phyloP scores from a whole-genome alignment of 1,140 invertebrate genomes.

The Arctopsyche grandis region DNA sequence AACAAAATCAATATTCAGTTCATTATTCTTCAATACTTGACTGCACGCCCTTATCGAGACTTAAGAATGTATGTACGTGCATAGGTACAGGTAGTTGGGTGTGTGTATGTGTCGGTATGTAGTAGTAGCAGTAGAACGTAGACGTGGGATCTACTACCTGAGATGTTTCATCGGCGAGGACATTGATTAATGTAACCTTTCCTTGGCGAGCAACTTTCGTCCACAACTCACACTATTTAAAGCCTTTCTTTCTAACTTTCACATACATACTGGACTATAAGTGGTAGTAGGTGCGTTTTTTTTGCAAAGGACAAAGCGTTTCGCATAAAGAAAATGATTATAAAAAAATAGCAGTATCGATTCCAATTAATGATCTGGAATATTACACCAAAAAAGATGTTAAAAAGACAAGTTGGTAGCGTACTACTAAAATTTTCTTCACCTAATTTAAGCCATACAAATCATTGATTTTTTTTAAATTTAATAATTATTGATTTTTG shows the following conservation, averaged over 20 bases:
- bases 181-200: conserved; percentile 32
- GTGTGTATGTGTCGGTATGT: too few relatives aligned
- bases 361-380: too few relatives aligned
- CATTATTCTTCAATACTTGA: conserved; percentile 31
- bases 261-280: background rate
- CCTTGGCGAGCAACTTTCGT: background rate
- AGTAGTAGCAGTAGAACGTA: background rate
- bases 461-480: too few relatives aligned
- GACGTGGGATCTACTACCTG: conserved; percentile 15
- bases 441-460: too few relatives aligned
- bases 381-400: too few relatives aligned
- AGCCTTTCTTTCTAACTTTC: conserved; percentile 23
- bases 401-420: too few relatives aligned
- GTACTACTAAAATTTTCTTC: too few relatives aligned
- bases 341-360: too few relatives aligned
- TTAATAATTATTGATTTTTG: too few relatives aligned
- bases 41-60: conserved; percentile 26
- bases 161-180: conserved; percentile 24
- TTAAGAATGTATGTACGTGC: background rate
- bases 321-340: too few relatives aligned
- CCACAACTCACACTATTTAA: background rate
- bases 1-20: conserved; percentile 32
- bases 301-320: background rate
- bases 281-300: too few relatives aligned
- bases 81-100: too few relatives aligned